Percentiles rank a stretch among this genome's conserved stretches.
Evolutionary conservation across 35 echinoderm and acorn worm genomes (phyloP).

Genomic region (Heliocidaris tuberculata): DNA sequence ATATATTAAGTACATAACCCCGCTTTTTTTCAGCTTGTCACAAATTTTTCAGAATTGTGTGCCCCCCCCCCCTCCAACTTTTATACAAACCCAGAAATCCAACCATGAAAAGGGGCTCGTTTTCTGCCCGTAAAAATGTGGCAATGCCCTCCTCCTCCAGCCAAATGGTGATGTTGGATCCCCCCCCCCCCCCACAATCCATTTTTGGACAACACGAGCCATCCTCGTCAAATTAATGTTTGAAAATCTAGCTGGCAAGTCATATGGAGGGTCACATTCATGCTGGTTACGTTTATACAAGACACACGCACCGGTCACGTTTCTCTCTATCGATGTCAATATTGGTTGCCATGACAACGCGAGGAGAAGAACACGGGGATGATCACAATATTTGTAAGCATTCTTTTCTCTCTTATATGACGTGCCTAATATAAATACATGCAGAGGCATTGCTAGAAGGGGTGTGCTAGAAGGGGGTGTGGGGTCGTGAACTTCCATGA

Average conservation of each 20-base stretch:
- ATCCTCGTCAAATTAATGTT: neutral
- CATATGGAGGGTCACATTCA: neutral
- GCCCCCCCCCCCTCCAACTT: too few species aligned
- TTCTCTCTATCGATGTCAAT: neutral
- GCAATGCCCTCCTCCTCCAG: too few species aligned
- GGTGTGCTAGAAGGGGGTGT: too few species aligned
- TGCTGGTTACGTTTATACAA: neutral
- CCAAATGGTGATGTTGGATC: neutral
- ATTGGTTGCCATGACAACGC: neutral
- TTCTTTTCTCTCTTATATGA: neutral
- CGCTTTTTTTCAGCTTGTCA: too few species aligned
- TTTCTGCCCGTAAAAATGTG: too few species aligned
- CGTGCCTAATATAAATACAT: too few species aligned
- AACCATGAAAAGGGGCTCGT: too few species aligned
- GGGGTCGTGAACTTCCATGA: too few species aligned
- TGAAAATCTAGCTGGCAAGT: neutral
- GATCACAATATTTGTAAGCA: neutral
- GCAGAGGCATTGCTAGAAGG: too few species aligned
- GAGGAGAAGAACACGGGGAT: neutral
- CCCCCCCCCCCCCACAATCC: neutral
- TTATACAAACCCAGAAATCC: too few species aligned
- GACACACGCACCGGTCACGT: conserved; percentile 8
- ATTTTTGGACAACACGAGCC: neutral
- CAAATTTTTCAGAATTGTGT: too few species aligned
- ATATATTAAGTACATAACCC: too few species aligned